A percentile compares a stretch with the other conserved stretches of the same genome.
These are phyloP conservation scores for Oncorhynchus mykiss DNA, from an alignment of 2,113 vertebrate genomes.

Conservation along the genomic window DNA sequence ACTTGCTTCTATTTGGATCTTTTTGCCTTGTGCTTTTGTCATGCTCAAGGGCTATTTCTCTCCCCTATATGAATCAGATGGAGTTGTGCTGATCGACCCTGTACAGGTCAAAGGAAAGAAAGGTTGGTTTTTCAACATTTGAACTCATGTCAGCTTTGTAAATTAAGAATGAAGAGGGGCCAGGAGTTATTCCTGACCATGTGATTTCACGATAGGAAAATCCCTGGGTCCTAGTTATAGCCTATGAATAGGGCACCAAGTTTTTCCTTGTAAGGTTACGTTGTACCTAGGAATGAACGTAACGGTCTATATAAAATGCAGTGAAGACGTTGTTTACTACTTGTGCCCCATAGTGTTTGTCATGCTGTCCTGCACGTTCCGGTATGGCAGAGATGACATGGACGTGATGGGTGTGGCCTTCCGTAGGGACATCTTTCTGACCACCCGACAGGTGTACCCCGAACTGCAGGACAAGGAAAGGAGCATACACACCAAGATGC, in stretches of 20 bases:
- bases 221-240: too few relatives aligned
- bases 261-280: conserved; percentile 68
- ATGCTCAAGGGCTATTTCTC: too few relatives aligned
- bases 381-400: conserved; percentile 91
- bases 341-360: conserved; percentile 79
- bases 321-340: neutral
- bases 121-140: conserved; percentile 64
- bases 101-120: conserved; percentile 80
- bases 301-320: neutral
- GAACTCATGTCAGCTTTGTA: neutral
- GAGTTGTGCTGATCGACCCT: conserved; percentile 86
- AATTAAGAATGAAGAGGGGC: neutral
- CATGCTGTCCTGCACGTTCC: conserved; percentile 88
- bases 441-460: conserved; percentile 85
- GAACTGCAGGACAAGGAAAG: conserved; percentile 78
- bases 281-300: neutral
- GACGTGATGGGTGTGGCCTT: conserved; percentile 90
- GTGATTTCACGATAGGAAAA: conserved; percentile 82
- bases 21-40: conserved; percentile 9
- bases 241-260: too few relatives aligned
- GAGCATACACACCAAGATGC: conserved; percentile 75
- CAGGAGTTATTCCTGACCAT: conserved; percentile 55
- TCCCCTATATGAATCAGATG: conserved; percentile 72
- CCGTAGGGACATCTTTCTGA: conserved; percentile 86
- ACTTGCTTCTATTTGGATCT: conserved; percentile 12